These are phyloP conservation scores for Catocala nupta DNA, from an alignment of 2,888 invertebrate species.

Conservation along the genomic window DNA sequence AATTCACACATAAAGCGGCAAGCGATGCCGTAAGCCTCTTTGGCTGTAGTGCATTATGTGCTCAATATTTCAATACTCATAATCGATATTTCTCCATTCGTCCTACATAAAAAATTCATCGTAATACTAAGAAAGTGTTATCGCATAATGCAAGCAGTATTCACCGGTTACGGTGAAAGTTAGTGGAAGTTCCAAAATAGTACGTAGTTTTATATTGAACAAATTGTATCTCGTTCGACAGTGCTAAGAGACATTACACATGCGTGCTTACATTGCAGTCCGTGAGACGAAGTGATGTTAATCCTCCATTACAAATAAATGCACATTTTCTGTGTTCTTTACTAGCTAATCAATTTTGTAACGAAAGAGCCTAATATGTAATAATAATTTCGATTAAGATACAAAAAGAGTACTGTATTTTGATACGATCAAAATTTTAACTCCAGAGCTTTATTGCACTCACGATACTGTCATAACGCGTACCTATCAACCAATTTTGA, in stretches of 20 bases:
- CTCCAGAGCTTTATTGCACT: too few relatives aligned
- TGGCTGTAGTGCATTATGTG: conserved; percentile 78
- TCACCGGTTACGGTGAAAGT: conserved; percentile 79
- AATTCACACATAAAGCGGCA: conserved; percentile 82
- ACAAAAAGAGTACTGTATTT: too few relatives aligned
- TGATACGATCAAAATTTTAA: too few relatives aligned
- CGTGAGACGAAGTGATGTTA: conserved; percentile 79
- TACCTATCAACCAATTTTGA: too few relatives aligned
- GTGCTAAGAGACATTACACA: conserved; percentile 81
- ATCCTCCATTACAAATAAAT: conserved; percentile 61
- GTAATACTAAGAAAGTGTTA: conserved; percentile 61
- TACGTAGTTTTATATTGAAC: conserved; percentile 49
- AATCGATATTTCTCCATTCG: conserved; percentile 45
- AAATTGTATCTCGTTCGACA: conserved; percentile 55
- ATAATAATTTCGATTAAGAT: neutral
- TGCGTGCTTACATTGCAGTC: conserved; percentile 84
- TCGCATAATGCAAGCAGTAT: conserved; percentile 78
- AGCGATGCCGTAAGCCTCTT: conserved; percentile 78
- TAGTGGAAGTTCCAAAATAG: conserved; percentile 65
- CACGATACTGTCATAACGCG: too few relatives aligned
- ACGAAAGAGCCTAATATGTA: neutral
- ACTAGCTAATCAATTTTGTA: conserved; percentile 26
- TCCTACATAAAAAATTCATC: conserved; percentile 21
- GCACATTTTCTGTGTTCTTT: conserved; percentile 69
- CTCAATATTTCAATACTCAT: conserved; percentile 58